Evolutionary conservation across 2,113 vertebrate genomes (phyloP), one percentile per base, ranked within the genome.

Genomic region (Bambusicola thoracicus): DNA sequence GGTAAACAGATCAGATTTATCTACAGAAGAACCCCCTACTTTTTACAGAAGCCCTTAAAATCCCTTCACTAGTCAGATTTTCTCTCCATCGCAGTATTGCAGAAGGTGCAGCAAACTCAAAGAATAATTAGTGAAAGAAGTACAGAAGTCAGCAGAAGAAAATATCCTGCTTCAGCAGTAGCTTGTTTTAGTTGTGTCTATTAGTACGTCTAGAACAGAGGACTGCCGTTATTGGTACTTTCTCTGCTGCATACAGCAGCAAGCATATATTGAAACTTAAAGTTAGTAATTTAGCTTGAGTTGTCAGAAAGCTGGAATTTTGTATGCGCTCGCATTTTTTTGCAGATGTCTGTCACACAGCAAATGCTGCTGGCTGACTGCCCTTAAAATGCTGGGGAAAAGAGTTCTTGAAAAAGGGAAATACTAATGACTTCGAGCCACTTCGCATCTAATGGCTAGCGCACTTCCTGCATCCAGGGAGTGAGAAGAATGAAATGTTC

Each of bases 271-370:
- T 75, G 87, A 91, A 94, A 67, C 51, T 67, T 85, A 19, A 56
- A 72, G 76, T 87, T 41, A 51, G 65, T 61, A 81, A 90, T 94
- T 90, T 82, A 82, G 56, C 65, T 67, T 51, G 61, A 85, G 82
- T 65, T 81, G 72, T 85, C 94, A 90, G 79, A 80, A 87, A 92
- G 68, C 56, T 86, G 85, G 73, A 53, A 58, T 90, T 85, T 56
- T 91, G 72, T 85, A 34, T 51, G 65, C 16, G 32, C 69, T 87
- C 0, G 0, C 81, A 36, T 92, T 94, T 93, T 93, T 65, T 91
- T 83, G 76, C 93, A 94, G 89, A 78, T 88, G 93, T 83, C 79
- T 89, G 66, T 95, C 90, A 88, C 56, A 22, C 20, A 75, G 85
- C 68, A 87, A 93, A 72, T 68, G 32, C 61, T 89, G 34, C 82